Base-by-base conservation (phyloP, 2,113 vertebrate genomes). In the Chlorodrepanis virens region DNA sequence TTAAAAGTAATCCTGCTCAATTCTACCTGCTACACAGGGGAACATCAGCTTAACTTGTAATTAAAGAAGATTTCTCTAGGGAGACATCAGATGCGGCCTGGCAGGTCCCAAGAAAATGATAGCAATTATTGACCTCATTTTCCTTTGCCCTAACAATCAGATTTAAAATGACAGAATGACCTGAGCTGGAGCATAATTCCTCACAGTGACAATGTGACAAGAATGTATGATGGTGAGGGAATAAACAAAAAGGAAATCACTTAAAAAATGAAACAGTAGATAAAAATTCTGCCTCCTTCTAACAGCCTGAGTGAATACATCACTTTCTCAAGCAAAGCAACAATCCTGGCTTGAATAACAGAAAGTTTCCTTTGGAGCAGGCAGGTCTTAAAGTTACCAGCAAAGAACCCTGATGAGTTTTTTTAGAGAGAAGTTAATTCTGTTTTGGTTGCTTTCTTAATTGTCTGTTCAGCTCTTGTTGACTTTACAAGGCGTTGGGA, bases 1-100 rank as follows among this genome's bases (percentile, higher is more conserved):
- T 97, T 96, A 97, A 93, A 97, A 92, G 95, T 98, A 97, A 97
- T 98, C 97, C 97, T 82, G 37, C 89, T 95, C 84, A 90, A 65
- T 94, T 93, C 93, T 89, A 94, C 79, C 87, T 96, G 83, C 92
- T 93, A 82, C 95, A 80, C 64, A 87, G 87, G 85, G 87, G 94
- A 96, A 96, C 94, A 97, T 88, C 96, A 97, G 93, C 96, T 97
- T 96, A 97, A 92, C 61, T 94, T 94, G 92, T 97, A 97, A 97
- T 97, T 96, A 97, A 97, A 91, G 92, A 50, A 96, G 93, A 96
- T 96, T 97, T 94, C 93, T 95, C 74, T 60, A 40, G 89, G 75
- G 78, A 96, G 78, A 93, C 64, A 77, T 96, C 50, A 93, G 89
- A 92, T 74, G 78, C 70, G 40, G 89, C 42, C 78, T 95, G 87